Percentiles rank a stretch among this genome's conserved stretches.
Evolutionary conservation across 2,797 vertebrate genomes (phyloP).

Genomic region (Sternotherus odoratus): DNA sequence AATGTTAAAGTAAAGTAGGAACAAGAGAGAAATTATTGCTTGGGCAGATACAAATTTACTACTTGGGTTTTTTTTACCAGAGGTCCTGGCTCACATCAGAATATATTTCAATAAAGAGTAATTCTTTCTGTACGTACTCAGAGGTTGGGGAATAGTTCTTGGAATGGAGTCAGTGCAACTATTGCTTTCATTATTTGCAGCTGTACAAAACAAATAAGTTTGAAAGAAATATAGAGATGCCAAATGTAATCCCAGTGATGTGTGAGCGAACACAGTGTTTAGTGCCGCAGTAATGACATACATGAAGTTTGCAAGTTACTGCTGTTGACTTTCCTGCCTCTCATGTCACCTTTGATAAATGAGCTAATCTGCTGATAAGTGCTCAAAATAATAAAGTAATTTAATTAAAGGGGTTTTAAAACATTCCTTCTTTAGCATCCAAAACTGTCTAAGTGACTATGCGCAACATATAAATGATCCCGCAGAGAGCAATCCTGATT

Average conservation of each 20-base stretch:
- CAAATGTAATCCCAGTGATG: constrained; percentile 5
- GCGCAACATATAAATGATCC: not conserved
- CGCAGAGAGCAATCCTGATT: not conserved
- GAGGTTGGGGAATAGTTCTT: constrained; percentile 50
- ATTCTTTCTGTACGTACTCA: constrained; percentile 20
- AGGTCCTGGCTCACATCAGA: constrained; percentile 27
- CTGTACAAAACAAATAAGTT: constrained; percentile 55
- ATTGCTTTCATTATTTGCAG: constrained; percentile 63
- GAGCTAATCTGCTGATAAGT: constrained; percentile 38
- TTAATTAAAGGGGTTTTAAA: constrained; percentile 34
- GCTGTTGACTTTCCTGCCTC: constrained; percentile 39
- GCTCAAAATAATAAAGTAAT: constrained; percentile 47
- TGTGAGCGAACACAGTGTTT: not conserved
- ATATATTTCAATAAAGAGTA: constrained; percentile 11
- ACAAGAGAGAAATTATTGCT: not conserved
- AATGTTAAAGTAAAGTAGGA: not conserved
- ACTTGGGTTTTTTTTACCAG: not conserved
- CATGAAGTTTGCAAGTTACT: not conserved
- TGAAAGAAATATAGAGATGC: constrained; percentile 43
- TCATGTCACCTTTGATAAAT: constrained; percentile 26
- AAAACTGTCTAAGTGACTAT: not conserved
- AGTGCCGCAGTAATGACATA: not conserved
- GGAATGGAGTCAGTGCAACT: constrained; percentile 53
- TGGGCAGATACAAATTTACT: not conserved
- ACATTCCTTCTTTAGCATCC: not conserved